These are phyloP conservation scores for Pelosia muscerda DNA, from an alignment of 2,888 invertebrate species.

Conservation along the genomic window DNA sequence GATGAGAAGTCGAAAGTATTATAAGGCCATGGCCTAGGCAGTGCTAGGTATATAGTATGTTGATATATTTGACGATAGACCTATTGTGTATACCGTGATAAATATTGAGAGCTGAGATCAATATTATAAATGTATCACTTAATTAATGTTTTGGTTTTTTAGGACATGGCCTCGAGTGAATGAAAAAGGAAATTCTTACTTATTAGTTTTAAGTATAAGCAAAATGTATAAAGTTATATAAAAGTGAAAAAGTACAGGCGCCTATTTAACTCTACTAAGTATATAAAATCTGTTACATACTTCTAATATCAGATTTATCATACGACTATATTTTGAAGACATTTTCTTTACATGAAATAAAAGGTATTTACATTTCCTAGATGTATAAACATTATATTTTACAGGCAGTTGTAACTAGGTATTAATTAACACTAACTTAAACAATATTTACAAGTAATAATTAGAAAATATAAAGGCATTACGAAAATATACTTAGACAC, in stretches of 20 bases:
- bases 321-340: background rate
- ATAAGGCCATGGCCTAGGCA: slow-evolving; percentile 5
- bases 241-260: background rate
- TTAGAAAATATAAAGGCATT: slow-evolving; percentile 31
- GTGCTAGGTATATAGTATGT: background rate
- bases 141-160: background rate
- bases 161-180: background rate
- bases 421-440: slow-evolving; percentile 44
- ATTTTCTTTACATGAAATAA: slow-evolving; percentile 15
- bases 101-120: slow-evolving; percentile 5
- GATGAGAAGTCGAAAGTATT: background rate
- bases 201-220: slow-evolving; percentile 9
- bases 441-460: slow-evolving; percentile 50
- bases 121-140: background rate
- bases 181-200: background rate
- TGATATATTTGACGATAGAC: background rate
- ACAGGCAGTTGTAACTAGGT: slow-evolving; percentile 34
- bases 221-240: slow-evolving; percentile 7
- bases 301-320: background rate
- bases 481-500: slow-evolving; percentile 23
- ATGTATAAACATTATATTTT: slow-evolving; percentile 16
- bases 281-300: background rate
- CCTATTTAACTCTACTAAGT: background rate
- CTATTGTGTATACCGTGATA: no score
- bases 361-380: slow-evolving; percentile 40